These are phyloP conservation scores for Myotis lucifugus DNA, from an alignment of 2,113 vertebrate species.

Conservation along the genomic window DNA sequence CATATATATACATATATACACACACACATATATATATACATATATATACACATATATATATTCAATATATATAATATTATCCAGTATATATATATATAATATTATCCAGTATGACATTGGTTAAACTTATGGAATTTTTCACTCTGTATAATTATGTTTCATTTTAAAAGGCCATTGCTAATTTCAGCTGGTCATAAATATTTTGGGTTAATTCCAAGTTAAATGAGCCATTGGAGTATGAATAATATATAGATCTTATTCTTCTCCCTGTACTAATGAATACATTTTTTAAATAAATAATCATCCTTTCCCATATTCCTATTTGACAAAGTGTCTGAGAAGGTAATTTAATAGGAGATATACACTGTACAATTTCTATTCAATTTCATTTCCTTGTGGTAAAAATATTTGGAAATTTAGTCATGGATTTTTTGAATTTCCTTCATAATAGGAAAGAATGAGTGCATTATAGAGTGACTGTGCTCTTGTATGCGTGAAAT, in stretches of 20 bases:
- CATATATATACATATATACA: no score
- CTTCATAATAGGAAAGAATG: neutral
- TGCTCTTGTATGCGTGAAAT: neutral
- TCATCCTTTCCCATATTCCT: neutral
- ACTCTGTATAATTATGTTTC: neutral
- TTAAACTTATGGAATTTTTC: neutral
- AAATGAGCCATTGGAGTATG: neutral
- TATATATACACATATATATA: no score
- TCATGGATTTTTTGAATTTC: neutral
- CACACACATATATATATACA: no score
- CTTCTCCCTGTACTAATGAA: neutral
- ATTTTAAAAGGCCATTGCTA: neutral
- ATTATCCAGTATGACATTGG: neutral
- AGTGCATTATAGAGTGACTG: neutral
- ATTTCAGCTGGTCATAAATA: conserved; percentile 9
- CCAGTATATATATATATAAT: neutral
- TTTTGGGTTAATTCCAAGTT: conserved; percentile 32
- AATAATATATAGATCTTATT: neutral
- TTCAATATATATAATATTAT: neutral
- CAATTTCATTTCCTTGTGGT: conserved; percentile 7
- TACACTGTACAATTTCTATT: neutral
- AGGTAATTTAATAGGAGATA: neutral
- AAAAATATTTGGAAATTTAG: conserved; percentile 39
- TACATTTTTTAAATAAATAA: conserved; percentile 26
- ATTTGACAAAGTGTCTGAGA: conserved; percentile 16